A percentile compares a stretch with the other conserved stretches of the same genome.
Conservation (phyloP, 2,888 invertebrate genomes). For the Polydrusus cervinus region DNA sequence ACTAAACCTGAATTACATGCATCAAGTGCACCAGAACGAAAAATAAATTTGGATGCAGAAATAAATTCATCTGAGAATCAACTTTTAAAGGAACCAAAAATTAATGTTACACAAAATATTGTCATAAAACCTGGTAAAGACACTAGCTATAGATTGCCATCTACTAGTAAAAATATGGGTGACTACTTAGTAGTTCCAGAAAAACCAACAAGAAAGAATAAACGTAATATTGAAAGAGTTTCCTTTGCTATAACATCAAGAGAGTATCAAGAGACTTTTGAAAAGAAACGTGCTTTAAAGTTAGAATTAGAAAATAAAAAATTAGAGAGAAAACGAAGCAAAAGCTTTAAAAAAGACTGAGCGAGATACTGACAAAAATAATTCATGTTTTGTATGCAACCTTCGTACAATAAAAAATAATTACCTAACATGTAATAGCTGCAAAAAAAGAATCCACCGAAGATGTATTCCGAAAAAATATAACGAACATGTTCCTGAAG, state of each 20-base stretch:
- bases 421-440: constrained; percentile 4
- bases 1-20: too few species aligned
- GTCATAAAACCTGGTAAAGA: constrained; percentile 1
- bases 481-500: constrained; percentile 1
- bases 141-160: background rate
- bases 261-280: constrained; percentile 1
- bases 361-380: background rate
- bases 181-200: background rate
- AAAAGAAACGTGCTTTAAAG: background rate
- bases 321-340: background rate
- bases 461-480: background rate
- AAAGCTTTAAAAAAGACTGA: constrained; percentile 5
- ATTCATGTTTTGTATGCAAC: background rate
- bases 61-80: background rate
- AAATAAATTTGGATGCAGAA: background rate
- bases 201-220: background rate
- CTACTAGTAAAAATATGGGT: background rate
- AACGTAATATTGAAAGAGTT: background rate
- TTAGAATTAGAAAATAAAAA: constrained; percentile 10
- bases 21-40: too few species aligned
- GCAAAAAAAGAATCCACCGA: background rate
- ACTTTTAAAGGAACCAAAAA: background rate
- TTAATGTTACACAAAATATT: background rate
- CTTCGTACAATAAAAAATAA: constrained; percentile 2
- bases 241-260: constrained; percentile 8